Evolutionary conservation across 2,113 vertebrate species (phyloP), one percentile per base, ranked within the genome.

Genomic region (Plecturocebus donacophilus): DNA sequence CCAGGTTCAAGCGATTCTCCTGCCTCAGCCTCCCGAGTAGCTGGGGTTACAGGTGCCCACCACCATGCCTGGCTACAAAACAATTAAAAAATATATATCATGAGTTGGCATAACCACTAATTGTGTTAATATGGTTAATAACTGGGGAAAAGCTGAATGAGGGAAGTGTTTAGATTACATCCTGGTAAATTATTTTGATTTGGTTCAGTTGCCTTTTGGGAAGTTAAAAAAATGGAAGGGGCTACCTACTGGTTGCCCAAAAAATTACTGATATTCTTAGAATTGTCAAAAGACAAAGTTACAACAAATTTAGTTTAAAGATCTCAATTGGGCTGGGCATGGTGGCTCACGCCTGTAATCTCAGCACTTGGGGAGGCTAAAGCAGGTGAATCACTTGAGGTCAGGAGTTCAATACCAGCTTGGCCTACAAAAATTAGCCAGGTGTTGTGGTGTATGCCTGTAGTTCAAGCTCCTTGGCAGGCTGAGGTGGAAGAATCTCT

Each of bases 61-160:
- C 61, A 64, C 21, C 27, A 64, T 30, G 27, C 27, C 61, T 64
- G 61, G 61, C 61, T 64, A 32, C 12, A 68, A 35, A 68, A 17
- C 35, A 6, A 30, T n/a, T 35, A 87, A n/a, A 30, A 38, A 82
- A 10, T 17, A 10, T 35, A 23, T n/a, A 61, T 80, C 64, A 38
- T 66, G 20, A 82, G 21, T 32, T 71, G 42, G 32, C 13, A 47
- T 87, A 25, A 54, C 42, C 12, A 64, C 30, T 64, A 30, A 19
- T 66, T 85, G 47, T 90, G 52, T 54, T 95, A 54, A n/a, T 56
- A 45, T 86, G 68, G 73, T 94, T 92, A 83, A 93, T 83, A 47
- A 95, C 32, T 83, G 27, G 75, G 76, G 61, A 79, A 82, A 81
- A 66, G 49, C 16, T 77, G 64, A 58, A 54, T 13, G 32, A 54